These are phyloP conservation scores for Arrhamphus sclerolepis DNA, from an alignment of 2,797 vertebrate species.

Conservation along the genomic window DNA sequence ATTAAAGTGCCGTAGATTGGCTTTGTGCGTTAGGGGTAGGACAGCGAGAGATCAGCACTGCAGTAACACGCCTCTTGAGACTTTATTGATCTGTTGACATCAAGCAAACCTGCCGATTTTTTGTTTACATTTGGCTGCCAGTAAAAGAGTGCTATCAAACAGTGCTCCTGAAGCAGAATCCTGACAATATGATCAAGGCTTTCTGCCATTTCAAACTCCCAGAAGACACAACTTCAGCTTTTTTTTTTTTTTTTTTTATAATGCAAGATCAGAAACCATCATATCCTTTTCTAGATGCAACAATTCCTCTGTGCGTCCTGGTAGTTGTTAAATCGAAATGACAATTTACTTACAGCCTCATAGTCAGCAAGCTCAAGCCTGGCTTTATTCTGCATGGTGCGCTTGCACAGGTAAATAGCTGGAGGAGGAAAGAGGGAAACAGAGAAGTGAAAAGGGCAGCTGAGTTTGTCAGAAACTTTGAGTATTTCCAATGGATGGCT, in stretches of 20 bases:
- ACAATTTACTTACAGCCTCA: conserved; percentile 89
- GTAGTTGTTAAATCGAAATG: conserved; percentile 11
- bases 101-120: conserved; percentile 24
- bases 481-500: conserved; percentile 2
- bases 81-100: conserved; percentile 53
- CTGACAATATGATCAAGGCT: conserved; percentile 29
- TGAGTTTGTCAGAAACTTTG: conserved; percentile 13
- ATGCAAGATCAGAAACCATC: conserved; percentile 34
- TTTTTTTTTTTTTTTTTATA: conserved; percentile 14
- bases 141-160: conserved; percentile 24
- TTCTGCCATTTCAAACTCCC: conserved; percentile 10
- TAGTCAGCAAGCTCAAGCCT: conserved; percentile 95
- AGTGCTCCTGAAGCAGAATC: conserved; percentile 11
- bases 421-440: conserved; percentile 25
- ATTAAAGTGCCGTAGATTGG: conserved; percentile 36
- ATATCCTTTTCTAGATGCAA: conserved; percentile 8
- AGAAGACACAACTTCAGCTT: conserved; percentile 8
- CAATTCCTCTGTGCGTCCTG: conserved; percentile 14
- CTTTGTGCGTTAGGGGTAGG: conserved; percentile 42
- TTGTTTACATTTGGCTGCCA: conserved; percentile 29
- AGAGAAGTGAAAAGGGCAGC: conserved; percentile 29
- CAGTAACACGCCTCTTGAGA: conserved; percentile 28
- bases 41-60: conserved; percentile 34
- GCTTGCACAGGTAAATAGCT: conserved; percentile 98
- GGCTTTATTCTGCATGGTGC: conserved; percentile 98